A percentile compares a stretch with the other conserved stretches of the same genome.
Conservation (phyloP, 2,888 invertebrate genomes). For the Epinotia brunnichana region DNA sequence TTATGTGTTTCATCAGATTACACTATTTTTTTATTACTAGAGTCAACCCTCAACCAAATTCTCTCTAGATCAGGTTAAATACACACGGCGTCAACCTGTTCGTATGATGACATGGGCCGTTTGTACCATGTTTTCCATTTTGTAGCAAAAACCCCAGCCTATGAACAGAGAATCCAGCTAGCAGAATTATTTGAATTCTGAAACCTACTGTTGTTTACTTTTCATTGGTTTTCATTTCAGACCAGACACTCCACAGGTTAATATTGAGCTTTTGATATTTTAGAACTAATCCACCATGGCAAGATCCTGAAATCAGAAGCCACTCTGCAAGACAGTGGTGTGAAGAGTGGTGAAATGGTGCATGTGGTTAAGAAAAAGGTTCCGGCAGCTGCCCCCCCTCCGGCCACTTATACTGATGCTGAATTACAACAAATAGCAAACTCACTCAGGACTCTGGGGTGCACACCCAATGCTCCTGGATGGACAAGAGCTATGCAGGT, state of each 20-base stretch:
- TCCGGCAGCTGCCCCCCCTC: conserved; percentile 61
- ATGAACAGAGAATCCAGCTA: background rate
- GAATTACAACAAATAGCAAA: conserved; percentile 85
- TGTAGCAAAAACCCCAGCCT: background rate
- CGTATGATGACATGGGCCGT: background rate
- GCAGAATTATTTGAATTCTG: background rate
- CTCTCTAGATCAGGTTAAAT: background rate
- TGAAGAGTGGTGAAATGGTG: conserved; percentile 83
- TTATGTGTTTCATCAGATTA: background rate
- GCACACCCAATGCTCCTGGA: conserved; percentile 83
- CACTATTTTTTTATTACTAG: too few species aligned
- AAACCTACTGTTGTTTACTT: background rate
- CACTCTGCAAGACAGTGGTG: conserved; percentile 85
- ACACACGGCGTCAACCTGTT: background rate
- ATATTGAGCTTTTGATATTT: conserved; percentile 44
- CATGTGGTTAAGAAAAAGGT: conserved; percentile 82
- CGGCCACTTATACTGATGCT: conserved; percentile 81
- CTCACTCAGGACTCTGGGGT: conserved; percentile 85
- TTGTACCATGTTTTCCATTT: background rate
- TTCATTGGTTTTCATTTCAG: too few species aligned
- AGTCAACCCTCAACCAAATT: too few species aligned
- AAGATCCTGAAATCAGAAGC: conserved; percentile 85
- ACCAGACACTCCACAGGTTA: background rate
- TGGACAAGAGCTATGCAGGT: conserved; percentile 88
- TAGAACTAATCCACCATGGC: conserved; percentile 89